phyloP scores from a whole-genome alignment of 2,113 vertebrate species.

The Ursus arctos region DNA sequence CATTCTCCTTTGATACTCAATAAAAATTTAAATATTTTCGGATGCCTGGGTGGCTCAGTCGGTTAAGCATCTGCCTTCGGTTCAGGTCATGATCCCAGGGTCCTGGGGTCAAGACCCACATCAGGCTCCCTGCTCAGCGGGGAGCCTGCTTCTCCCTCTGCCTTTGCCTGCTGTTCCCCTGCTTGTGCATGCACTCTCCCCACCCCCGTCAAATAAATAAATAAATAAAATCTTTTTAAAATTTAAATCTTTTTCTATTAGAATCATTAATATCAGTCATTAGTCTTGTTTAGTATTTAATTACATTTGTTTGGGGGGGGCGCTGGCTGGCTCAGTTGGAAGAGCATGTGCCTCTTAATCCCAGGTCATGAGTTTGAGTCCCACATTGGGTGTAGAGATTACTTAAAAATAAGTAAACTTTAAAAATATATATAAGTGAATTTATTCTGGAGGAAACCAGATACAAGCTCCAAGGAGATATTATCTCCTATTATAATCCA shows the following conservation, averaged over 20 bases:
- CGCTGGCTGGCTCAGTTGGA: background rate
- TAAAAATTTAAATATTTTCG: background rate
- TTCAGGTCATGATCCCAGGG: too few species aligned
- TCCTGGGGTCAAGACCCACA: too few species aligned
- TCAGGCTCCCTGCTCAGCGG: too few species aligned
- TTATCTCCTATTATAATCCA: background rate
- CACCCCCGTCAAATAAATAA: too few species aligned
- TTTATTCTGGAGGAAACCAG: background rate
- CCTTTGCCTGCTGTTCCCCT: too few species aligned
- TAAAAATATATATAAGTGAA: background rate
- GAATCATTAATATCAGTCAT: background rate
- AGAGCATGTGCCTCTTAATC: background rate
- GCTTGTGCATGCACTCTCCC: too few species aligned
- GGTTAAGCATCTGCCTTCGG: too few species aligned
- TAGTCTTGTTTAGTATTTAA: background rate
- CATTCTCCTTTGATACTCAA: background rate
- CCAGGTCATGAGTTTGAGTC: background rate
- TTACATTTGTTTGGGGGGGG: background rate
- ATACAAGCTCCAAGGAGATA: background rate
- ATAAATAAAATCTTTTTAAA: background rate
- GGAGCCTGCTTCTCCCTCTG: too few species aligned
- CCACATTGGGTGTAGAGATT: background rate
- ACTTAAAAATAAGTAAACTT: background rate
- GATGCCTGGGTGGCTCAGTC: too few species aligned
- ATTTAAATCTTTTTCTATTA: background rate